Percentiles rank a stretch among this genome's conserved stretches.
Evolutionary conservation across 2,888 invertebrate species (phyloP).

Genomic region (Rhogogaster chlorosoma): DNA sequence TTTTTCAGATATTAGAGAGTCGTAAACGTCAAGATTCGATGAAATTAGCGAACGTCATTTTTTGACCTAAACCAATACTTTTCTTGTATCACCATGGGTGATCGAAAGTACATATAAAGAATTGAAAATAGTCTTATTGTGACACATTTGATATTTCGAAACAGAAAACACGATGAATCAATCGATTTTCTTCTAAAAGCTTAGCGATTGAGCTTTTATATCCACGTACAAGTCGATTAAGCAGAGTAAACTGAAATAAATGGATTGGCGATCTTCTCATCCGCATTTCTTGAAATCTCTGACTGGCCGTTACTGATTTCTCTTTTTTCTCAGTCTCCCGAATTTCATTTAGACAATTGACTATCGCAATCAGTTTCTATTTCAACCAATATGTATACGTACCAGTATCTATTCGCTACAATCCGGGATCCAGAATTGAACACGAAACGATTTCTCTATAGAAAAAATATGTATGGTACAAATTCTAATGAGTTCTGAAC

Average conservation of each 20-base stretch:
- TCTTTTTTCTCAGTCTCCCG: background rate
- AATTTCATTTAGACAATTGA: background rate
- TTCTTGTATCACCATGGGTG: no score
- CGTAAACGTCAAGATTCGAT: no score
- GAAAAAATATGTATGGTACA: background rate
- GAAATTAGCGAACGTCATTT: no score
- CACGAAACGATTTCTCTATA: background rate
- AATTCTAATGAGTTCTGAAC: background rate
- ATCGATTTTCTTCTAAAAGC: no score
- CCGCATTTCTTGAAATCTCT: background rate
- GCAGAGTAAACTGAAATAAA: background rate
- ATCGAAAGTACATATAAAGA: no score
- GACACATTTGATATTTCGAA: no score
- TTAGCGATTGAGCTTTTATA: background rate
- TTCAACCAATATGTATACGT: background rate
- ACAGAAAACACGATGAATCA: no score
- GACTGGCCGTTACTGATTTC: background rate
- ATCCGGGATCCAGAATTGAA: background rate
- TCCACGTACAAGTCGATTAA: background rate
- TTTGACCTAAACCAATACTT: no score
- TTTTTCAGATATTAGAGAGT: no score
- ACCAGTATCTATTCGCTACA: background rate
- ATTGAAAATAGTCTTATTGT: no score
- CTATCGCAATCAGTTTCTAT: background rate
- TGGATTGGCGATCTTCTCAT: background rate